These are phyloP conservation scores for Porites lutea DNA, from an alignment of 64 coral and sea anemone species.

Conservation along the genomic window DNA sequence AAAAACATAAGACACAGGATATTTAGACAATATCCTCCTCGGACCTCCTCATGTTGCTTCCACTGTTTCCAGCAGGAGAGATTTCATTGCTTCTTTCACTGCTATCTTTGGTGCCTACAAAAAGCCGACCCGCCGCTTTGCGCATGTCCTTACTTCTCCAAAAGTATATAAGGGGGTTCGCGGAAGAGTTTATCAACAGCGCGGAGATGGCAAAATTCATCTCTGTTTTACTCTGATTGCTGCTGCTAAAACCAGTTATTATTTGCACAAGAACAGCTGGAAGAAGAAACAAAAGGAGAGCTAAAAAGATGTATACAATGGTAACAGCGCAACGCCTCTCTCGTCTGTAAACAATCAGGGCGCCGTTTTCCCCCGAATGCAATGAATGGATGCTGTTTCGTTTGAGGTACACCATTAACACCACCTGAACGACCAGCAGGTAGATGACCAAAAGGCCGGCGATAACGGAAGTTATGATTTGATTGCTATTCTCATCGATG, in stretches of 20 bases:
- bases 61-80: background rate
- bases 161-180: slow-evolving; percentile 64
- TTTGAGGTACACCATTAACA: slow-evolving; percentile 26
- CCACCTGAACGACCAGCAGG: slow-evolving; percentile 34
- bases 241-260: slow-evolving; percentile 14
- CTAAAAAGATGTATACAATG: slow-evolving; percentile 52
- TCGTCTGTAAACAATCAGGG: slow-evolving; percentile 20
- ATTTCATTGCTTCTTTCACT: too few relatives aligned
- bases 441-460: slow-evolving; percentile 18
- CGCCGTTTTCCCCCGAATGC: slow-evolving; percentile 17
- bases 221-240: slow-evolving; percentile 30
- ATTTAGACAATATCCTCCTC: background rate
- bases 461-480: slow-evolving; percentile 32
- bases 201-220: slow-evolving; percentile 58
- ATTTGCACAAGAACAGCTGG: slow-evolving; percentile 52
- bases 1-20: background rate
- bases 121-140: background rate
- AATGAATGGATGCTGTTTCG: slow-evolving; percentile 48
- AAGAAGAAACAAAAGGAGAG: slow-evolving; percentile 41
- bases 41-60: background rate
- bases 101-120: background rate
- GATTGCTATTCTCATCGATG: slow-evolving; percentile 45
- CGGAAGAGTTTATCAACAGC: slow-evolving; percentile 60
- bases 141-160: slow-evolving; percentile 61
- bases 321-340: slow-evolving; percentile 43